Percentiles rank a stretch among this genome's conserved stretches.
Evolutionary conservation across 2,113 vertebrate genomes (phyloP).

Genomic region (Acrocephalus kingi): DNA sequence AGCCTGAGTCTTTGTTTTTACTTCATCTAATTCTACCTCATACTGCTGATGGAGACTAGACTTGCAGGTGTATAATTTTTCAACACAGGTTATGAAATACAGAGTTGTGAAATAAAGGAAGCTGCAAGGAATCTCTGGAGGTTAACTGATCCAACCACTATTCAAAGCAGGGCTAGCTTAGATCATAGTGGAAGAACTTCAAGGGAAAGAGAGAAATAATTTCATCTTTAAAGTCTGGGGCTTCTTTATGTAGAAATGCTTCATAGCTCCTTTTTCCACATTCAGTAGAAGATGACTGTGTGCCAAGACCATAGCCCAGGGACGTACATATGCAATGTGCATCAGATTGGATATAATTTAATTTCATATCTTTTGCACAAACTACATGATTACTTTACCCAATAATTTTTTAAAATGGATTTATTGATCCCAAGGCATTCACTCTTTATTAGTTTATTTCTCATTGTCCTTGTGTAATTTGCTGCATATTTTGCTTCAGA

Average conservation of each 20-base stretch:
- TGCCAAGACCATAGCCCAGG: not conserved
- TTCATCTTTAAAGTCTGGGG: not conserved
- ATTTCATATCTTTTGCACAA: not conserved
- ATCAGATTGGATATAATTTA: not conserved
- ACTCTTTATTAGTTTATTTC: not conserved
- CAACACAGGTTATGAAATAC: not conserved
- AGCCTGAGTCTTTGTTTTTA: not conserved
- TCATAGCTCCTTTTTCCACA: not conserved
- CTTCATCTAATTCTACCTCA: not conserved
- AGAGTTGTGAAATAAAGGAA: not conserved
- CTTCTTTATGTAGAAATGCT: not conserved
- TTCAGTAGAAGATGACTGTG: not conserved
- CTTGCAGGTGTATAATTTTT: not conserved
- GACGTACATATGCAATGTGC: not conserved
- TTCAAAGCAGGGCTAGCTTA: not conserved
- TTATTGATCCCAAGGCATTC: not conserved
- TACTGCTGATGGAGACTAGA: not conserved
- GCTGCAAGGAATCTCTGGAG: not conserved
- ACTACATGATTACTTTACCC: not conserved
- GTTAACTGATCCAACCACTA: not conserved
- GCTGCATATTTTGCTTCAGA: not conserved
- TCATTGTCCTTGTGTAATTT: not conserved
- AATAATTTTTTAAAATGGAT: not conserved
- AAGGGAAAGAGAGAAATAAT: not conserved
- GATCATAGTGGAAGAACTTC: not conserved